These are phyloP conservation scores for Conus canariensis DNA, from an alignment of 2,888 invertebrate genomes.

Conservation along the genomic window DNA sequence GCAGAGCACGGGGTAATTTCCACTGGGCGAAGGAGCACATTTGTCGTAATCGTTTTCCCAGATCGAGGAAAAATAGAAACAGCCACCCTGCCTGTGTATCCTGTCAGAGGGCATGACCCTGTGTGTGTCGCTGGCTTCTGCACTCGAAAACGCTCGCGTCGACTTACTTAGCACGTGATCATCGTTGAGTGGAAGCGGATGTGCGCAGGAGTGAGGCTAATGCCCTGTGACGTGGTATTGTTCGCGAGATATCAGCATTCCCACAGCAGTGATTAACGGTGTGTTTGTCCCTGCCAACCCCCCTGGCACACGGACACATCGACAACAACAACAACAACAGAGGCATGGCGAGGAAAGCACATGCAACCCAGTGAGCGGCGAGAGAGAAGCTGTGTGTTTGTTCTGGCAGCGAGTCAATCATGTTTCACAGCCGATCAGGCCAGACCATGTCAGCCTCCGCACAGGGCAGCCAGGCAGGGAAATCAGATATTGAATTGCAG, in stretches of 20 bases:
- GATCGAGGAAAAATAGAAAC: too few species aligned
- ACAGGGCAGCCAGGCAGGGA: background rate
- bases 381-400: background rate
- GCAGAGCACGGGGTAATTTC: background rate
- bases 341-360: background rate
- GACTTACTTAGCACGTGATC: background rate
- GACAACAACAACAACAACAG: background rate
- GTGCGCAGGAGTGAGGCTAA: background rate
- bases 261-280: background rate
- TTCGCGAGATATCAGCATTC: background rate
- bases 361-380: background rate
- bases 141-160: too few species aligned
- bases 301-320: background rate
- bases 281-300: background rate
- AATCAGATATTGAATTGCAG: background rate
- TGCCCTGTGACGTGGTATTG: background rate
- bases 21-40: background rate
- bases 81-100: background rate
- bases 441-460: background rate
- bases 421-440: conserved; percentile 11
- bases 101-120: background rate
- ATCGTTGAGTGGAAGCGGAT: background rate
- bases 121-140: too few species aligned
- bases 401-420: conserved; percentile 21
- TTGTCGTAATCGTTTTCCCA: background rate